Evolutionary conservation across 2,797 vertebrate species (phyloP).

Genomic region (Heterohyrax brucei): DNA sequence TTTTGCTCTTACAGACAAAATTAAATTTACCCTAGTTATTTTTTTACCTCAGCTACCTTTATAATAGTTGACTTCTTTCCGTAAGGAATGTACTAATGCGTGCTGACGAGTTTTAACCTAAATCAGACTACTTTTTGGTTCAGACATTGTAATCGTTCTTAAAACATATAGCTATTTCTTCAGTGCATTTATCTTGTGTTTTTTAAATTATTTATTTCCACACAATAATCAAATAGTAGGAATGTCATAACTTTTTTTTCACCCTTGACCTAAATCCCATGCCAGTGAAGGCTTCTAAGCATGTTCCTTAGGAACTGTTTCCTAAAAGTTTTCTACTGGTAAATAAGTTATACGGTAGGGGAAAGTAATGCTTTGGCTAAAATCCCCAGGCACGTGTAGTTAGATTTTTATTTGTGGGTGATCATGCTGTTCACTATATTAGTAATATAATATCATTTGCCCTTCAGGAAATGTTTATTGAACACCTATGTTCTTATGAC

Average conservation of each 20-base stretch:
- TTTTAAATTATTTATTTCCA: conserved; percentile 51
- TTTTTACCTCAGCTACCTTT: conserved; percentile 1
- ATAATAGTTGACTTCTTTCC: not conserved
- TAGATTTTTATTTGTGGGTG: not conserved
- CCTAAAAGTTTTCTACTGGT: not conserved
- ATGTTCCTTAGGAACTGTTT: not conserved
- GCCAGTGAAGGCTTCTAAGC: not conserved
- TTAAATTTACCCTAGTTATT: not conserved
- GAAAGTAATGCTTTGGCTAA: not conserved
- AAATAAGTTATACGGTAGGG: not conserved
- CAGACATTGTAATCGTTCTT: conserved; percentile 5
- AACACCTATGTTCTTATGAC: not conserved
- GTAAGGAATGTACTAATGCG: not conserved
- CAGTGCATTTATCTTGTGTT: not conserved
- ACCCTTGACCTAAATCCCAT: not conserved
- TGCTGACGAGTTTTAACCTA: not conserved
- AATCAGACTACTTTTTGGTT: not conserved
- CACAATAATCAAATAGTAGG: conserved; percentile 3
- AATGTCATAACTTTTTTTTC: not conserved
- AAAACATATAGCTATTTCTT: conserved; percentile 43
- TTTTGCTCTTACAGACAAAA: not conserved
- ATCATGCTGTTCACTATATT: not conserved
- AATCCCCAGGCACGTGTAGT: not conserved
- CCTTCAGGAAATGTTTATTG: not conserved
- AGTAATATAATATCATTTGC: not conserved